Base-by-base conservation (phyloP, 2,113 vertebrate species). In the Alethe castanea region DNA sequence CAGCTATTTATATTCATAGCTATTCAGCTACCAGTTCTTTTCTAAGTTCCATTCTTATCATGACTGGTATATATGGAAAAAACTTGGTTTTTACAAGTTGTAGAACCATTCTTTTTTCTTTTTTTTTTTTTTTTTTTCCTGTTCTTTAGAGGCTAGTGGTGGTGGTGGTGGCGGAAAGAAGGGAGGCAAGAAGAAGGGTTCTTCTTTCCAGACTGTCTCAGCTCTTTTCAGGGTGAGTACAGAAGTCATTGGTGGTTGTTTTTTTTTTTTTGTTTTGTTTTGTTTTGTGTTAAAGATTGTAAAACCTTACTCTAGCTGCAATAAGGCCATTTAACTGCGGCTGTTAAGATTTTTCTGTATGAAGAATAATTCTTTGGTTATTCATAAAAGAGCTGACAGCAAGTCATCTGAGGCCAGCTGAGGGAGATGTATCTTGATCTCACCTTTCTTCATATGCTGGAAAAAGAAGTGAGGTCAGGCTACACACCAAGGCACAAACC, bases 181-280 rank as follows among this genome's bases (percentile, higher is more conserved):
- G n/a, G 94, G 96, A 29, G 96, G 94, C 70, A 96, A 96, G 74
- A 96, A 96, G 86, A 96, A 96, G 90, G 95, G 92, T 29, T 96
- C 95, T 82, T 96, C 96, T 40, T 96, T 96, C 88, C 96, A 95
- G 48, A 95, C 96, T 36, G 96, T 96, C 14, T 96, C 94, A 72
- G 96, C 96, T 86, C 94, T 96, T 57, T 96, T 96, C 62, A 69
- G 94, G 25, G 94, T 95, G 52, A 88, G 86, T 31, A 61, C 9
- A 36, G 19, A 79, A 60, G 9, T 25, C 1, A 74, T 57, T 44
- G 44, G 44, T 44, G 13, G 3, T 23, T 14, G 2, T 6, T 19
- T 7, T 24, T 25, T 48, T 48, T 38, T 38, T 38, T 38, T 38
- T 11, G 38, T 50, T 14, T 29, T 26, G 11, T 4, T 23, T 80